These are phyloP conservation scores for Saguinus midas DNA, from an alignment of 2,113 vertebrate genomes.

Conservation along the genomic window DNA sequence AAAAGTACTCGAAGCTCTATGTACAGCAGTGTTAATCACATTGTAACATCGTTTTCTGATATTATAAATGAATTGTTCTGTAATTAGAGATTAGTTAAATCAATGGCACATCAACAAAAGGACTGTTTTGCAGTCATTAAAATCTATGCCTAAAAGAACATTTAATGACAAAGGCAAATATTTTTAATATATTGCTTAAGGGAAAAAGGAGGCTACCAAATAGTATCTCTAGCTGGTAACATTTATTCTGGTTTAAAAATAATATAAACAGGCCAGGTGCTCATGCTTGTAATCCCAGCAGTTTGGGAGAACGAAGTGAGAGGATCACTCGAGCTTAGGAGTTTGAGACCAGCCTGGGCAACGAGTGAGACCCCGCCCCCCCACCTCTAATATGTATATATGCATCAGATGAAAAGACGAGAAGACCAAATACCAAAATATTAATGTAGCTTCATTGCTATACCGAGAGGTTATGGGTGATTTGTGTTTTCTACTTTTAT, in stretches of 20 bases:
- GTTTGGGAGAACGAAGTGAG: too few species aligned
- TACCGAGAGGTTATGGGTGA: neutral
- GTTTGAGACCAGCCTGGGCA: too few species aligned
- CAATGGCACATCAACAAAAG: neutral
- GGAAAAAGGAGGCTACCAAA: neutral
- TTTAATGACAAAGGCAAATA: neutral
- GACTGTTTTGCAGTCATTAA: neutral
- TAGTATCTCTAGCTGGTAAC: neutral
- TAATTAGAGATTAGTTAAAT: neutral
- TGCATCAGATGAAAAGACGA: neutral
- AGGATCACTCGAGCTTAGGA: too few species aligned
- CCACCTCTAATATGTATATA: too few species aligned
- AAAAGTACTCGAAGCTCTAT: neutral
- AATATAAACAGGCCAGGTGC: neutral
- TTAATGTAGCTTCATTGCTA: neutral
- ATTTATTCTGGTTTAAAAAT: conserved; percentile 9
- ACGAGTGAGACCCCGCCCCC: too few species aligned
- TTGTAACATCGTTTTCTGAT: neutral
- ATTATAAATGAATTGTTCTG: neutral
- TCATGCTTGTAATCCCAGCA: too few species aligned
- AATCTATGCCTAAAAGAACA: neutral
- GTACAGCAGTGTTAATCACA: too few species aligned
- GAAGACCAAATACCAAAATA: neutral
- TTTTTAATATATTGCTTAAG: neutral
- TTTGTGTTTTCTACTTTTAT: neutral